Evolutionary conservation across 2,113 vertebrate genomes (phyloP), one percentile per base, ranked within the genome.

Genomic region (Sorex araneus): DNA sequence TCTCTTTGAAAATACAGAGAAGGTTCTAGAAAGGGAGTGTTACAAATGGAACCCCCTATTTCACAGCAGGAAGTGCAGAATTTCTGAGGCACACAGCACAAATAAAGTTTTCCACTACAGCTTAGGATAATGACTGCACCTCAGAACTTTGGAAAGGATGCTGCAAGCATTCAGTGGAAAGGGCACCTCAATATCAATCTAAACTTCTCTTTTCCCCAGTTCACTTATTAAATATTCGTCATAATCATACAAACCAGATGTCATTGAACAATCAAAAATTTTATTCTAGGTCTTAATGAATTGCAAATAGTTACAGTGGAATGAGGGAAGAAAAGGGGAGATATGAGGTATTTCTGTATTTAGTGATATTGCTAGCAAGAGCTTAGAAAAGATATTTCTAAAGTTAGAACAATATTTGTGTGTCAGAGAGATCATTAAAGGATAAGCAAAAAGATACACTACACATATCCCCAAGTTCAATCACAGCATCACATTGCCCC

Each of bases 1-100:
- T 96, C 95, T 94, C 94, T 97, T 97, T 97, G 95, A 97, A 96
- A 97, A 95, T 92, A 97, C 93, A 97, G 95, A 96, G 95, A 94
- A 97, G 96, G 95, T 95, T 97, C 96, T 96, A 96, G 96, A 97
- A 97, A 97, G 89, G 67, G 91, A 97, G 93, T 96, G 84, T 54
- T 92, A 97, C 67, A 97, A 96, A 97, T 81, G 79, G 95, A 96
- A 96, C 96, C 96, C 95, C 94, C 93, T 95, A 97, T 91, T 96
- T 97, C 96, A 45, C 96, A 97, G 96, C 96, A 54, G 94, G 96
- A 95, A 87, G 93, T 95, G 92, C 87, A 87, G 91, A 97, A 96
- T 94, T 93, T 60, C 94, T 96, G 92, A 95, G 80, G 67, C 91
- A 57, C 34, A n/a, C 91, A 91, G 87, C 95, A 96, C 95, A 97